Evolutionary conservation across 2,113 vertebrate genomes (phyloP).

Genomic region (Chloroceryle aenea): DNA sequence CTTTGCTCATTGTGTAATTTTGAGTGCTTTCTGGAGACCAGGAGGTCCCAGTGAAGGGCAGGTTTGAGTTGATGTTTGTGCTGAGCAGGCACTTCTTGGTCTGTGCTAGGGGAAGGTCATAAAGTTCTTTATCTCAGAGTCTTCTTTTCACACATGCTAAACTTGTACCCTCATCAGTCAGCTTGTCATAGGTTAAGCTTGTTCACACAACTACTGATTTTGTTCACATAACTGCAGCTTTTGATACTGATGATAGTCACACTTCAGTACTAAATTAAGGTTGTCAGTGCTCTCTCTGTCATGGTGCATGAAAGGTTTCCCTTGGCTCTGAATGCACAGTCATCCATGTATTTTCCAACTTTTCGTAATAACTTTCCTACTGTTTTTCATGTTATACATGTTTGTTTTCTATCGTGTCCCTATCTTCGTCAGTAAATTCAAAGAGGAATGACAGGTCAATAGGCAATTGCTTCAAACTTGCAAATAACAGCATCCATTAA

Average conservation of each 20-base stretch:
- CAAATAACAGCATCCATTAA: not conserved
- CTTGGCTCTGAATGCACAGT: not conserved
- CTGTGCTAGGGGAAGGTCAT: not conserved
- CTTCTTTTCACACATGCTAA: not conserved
- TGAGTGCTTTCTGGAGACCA: not conserved
- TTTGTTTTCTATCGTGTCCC: not conserved
- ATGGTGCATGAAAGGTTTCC: not conserved
- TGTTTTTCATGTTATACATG: not conserved
- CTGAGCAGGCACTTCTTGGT: not conserved
- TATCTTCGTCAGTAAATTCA: not conserved
- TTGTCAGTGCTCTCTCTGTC: not conserved
- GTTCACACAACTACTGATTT: not conserved
- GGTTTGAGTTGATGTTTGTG: not conserved
- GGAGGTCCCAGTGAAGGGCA: not conserved
- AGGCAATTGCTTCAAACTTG: not conserved
- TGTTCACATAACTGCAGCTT: not conserved
- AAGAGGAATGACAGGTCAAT: not conserved
- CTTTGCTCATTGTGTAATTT: not conserved
- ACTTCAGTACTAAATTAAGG: not conserved
- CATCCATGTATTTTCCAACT: not conserved
- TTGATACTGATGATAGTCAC: not conserved
- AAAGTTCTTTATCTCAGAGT: not conserved
- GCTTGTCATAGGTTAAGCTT: not conserved
- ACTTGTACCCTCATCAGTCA: not conserved
- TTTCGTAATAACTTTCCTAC: not conserved